A percentile compares a stretch with the other conserved stretches of the same genome.
Evolutionary conservation across 2,888 invertebrate genomes (phyloP).

Genomic region (Aromia moschata): DNA sequence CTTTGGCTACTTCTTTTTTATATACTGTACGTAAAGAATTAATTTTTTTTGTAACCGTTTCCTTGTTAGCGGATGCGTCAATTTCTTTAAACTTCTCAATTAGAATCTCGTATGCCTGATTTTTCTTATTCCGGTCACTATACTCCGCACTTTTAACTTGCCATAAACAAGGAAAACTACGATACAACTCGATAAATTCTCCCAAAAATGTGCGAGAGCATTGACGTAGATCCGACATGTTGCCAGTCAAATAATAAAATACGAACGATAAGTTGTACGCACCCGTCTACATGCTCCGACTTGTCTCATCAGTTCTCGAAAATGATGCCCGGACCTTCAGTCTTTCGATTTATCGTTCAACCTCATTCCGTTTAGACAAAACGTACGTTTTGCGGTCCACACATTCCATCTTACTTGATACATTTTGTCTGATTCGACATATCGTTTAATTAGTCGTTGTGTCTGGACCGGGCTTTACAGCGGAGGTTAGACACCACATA

Average conservation of each 20-base stretch:
- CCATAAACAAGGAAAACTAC: slow-evolving; percentile 19
- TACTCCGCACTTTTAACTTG: slow-evolving; percentile 6
- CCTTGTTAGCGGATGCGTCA: slow-evolving; percentile 6
- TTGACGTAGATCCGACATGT: slow-evolving; percentile 14
- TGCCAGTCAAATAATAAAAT: too few relatives aligned
- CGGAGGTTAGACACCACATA: too few relatives aligned
- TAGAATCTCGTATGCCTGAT: slow-evolving; percentile 18
- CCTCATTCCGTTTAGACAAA: neutral
- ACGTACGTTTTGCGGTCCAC: neutral
- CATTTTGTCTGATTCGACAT: slow-evolving; percentile 9
- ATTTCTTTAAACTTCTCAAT: slow-evolving; percentile 11
- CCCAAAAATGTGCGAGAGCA: slow-evolving; percentile 10
- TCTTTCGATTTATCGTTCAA: neutral
- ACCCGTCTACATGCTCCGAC: neutral
- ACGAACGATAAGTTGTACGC: too few relatives aligned
- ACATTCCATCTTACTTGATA: neutral
- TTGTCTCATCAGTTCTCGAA: neutral
- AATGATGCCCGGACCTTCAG: neutral
- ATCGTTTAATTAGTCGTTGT: slow-evolving; percentile 1
- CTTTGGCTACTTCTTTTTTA: slow-evolving; percentile 16
- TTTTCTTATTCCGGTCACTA: slow-evolving; percentile 13
- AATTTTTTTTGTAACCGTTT: slow-evolving; percentile 15
- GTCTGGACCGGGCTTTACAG: slow-evolving; percentile 4
- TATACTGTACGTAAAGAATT: slow-evolving; percentile 13
- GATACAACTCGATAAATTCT: slow-evolving; percentile 6